phyloP scores from a whole-genome alignment of 2,797 vertebrate species.

The Parambassis ranga region DNA sequence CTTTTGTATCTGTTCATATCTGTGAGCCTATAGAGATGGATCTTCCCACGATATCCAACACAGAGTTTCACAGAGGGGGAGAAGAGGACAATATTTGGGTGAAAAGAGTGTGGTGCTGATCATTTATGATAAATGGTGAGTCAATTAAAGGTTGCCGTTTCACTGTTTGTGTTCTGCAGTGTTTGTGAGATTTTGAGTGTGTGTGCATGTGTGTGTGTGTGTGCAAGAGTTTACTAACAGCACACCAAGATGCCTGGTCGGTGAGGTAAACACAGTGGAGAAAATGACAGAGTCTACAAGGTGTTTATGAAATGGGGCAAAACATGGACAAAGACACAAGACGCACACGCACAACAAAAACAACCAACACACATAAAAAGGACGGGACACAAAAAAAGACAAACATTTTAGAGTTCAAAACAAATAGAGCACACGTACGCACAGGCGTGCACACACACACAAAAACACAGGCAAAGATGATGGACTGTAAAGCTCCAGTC shows the following conservation, averaged over 20 bases:
- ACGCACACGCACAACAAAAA: slow-evolving; percentile 36
- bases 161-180: slow-evolving; percentile 42
- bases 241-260: slow-evolving; percentile 70
- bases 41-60: slow-evolving; percentile 43
- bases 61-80: slow-evolving; percentile 11
- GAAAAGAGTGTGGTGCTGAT: slow-evolving; percentile 37
- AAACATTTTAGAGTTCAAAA: slow-evolving; percentile 57
- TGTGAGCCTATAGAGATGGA: slow-evolving; percentile 46
- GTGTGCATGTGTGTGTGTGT: neutral
- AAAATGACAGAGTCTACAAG: slow-evolving; percentile 81
- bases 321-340: slow-evolving; percentile 53
- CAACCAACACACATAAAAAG: slow-evolving; percentile 36
- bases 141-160: slow-evolving; percentile 62
- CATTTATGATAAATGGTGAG: slow-evolving; percentile 61
- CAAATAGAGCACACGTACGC: slow-evolving; percentile 37
- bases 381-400: slow-evolving; percentile 39
- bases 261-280: slow-evolving; percentile 76
- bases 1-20: slow-evolving; percentile 58
- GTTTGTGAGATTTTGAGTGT: slow-evolving; percentile 38
- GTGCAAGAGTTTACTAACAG: slow-evolving; percentile 76
- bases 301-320: slow-evolving; percentile 78
- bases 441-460: slow-evolving; percentile 14
- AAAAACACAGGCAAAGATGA: slow-evolving; percentile 45
- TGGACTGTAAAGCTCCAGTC: slow-evolving; percentile 62
- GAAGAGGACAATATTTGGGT: slow-evolving; percentile 32